Evolutionary conservation across 2,888 invertebrate genomes (phyloP).

Genomic region (Drosophila colorata): DNA sequence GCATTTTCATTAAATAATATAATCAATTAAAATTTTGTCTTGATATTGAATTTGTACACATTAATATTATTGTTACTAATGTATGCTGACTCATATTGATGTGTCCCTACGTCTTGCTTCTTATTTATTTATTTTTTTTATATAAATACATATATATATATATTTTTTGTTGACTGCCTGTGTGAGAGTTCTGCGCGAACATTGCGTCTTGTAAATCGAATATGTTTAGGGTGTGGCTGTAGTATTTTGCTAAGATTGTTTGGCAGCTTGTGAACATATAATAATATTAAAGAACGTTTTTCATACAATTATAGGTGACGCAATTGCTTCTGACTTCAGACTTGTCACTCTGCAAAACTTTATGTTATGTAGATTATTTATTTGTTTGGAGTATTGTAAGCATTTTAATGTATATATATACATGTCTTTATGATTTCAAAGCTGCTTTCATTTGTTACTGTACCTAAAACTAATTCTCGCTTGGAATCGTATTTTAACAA

Average conservation of each 20-base stretch:
- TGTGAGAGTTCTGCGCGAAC: conserved; percentile 23
- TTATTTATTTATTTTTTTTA: not conserved
- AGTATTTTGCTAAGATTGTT: conserved; percentile 13
- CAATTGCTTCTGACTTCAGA: not conserved
- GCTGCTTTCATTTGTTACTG: not conserved
- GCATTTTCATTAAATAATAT: too few relatives aligned
- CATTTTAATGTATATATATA: not conserved
- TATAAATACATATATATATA: too few relatives aligned
- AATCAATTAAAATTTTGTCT: too few relatives aligned
- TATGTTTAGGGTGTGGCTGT: conserved; percentile 60
- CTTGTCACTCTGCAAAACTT: not conserved
- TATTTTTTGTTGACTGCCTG: not conserved
- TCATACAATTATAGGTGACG: not conserved
- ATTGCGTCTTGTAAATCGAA: conserved; percentile 21
- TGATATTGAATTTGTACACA: not conserved
- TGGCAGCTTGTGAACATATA: conserved; percentile 1
- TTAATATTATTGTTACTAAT: not conserved
- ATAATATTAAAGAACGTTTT: not conserved
- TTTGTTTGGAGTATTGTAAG: not conserved
- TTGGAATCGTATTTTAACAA: not conserved
- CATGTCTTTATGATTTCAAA: too few relatives aligned
- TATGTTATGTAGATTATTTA: not conserved
- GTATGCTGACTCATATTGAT: conserved; percentile 1
- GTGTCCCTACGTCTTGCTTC: not conserved
- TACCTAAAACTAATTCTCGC: not conserved